These are phyloP conservation scores for Syrrhaptes paradoxus DNA, from an alignment of 2,113 vertebrate species.

Conservation along the genomic window DNA sequence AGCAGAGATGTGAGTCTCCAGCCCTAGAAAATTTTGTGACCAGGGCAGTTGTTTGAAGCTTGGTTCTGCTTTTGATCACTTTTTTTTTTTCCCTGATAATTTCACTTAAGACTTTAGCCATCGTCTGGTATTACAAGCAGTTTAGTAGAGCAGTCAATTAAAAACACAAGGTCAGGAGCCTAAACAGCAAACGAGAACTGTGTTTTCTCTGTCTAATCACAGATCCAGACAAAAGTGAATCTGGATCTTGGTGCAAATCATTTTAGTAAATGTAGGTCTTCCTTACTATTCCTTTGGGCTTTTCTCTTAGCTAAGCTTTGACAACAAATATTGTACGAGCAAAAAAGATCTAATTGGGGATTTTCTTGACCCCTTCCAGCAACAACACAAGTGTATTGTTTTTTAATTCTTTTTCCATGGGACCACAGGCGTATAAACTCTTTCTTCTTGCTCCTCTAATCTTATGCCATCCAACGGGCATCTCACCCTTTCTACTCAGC, in stretches of 20 bases:
- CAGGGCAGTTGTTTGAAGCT: neutral
- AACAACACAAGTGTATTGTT: neutral
- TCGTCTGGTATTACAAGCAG: neutral
- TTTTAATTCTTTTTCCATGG: neutral
- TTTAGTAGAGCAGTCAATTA: neutral
- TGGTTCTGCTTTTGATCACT: neutral
- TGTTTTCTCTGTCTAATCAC: neutral
- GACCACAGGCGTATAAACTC: neutral
- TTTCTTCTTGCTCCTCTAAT: neutral
- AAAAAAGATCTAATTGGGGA: neutral
- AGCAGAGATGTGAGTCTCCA: neutral
- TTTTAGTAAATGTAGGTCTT: neutral
- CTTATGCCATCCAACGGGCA: neutral
- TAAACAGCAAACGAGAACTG: neutral
- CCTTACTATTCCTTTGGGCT: neutral
- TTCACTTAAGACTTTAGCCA: neutral
- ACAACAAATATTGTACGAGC: neutral
- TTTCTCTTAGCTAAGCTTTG: neutral
- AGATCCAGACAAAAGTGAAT: neutral
- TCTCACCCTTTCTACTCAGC: neutral
- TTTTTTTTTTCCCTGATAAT: neutral
- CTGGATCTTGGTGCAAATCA: neutral
- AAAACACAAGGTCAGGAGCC: neutral
- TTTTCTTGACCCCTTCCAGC: neutral
- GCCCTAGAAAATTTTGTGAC: neutral